Conservation (phyloP, 2,888 invertebrate genomes). For the Pachymerium ferrugineum region DNA sequence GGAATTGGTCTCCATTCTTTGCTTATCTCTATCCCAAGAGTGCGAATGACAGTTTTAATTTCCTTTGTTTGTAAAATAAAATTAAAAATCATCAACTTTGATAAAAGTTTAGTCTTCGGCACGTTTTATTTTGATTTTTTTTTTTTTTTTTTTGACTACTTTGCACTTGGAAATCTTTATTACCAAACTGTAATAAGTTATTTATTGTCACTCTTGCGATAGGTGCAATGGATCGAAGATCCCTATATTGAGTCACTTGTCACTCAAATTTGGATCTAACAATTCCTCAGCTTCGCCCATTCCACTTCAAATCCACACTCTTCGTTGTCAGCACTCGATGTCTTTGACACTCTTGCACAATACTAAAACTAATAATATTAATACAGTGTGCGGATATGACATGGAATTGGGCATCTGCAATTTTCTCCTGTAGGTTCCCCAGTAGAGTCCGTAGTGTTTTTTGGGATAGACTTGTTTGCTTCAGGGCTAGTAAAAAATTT, state of each 20-base stretch:
- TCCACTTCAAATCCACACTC: slow-evolving; percentile 29
- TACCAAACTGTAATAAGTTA: too few species aligned
- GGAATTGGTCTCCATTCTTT: not conserved
- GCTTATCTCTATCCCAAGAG: not conserved
- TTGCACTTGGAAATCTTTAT: too few species aligned
- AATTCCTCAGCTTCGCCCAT: slow-evolving; percentile 27
- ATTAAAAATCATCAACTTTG: too few species aligned
- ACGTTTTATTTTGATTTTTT: too few species aligned
- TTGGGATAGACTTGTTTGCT: not conserved
- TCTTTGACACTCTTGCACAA: slow-evolving; percentile 24
- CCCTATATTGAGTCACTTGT: not conserved
- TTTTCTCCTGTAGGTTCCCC: not conserved
- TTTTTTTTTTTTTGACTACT: too few species aligned
- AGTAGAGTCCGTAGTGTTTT: slow-evolving; percentile 1
- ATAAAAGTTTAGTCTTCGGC: too few species aligned
- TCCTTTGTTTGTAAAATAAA: too few species aligned
- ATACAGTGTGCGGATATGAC: slow-evolving; percentile 38
- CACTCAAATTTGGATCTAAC: not conserved
- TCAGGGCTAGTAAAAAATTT: too few species aligned
- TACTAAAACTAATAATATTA: not conserved
- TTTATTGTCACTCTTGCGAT: too few species aligned
- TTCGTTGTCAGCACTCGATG: slow-evolving; percentile 25
- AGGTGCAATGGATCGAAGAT: too few species aligned
- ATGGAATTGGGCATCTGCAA: slow-evolving; percentile 38
- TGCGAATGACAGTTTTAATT: too few species aligned